Base-by-base conservation (phyloP, 1,140 invertebrate genomes). In the Pentalonia nigronervosa region DNA sequence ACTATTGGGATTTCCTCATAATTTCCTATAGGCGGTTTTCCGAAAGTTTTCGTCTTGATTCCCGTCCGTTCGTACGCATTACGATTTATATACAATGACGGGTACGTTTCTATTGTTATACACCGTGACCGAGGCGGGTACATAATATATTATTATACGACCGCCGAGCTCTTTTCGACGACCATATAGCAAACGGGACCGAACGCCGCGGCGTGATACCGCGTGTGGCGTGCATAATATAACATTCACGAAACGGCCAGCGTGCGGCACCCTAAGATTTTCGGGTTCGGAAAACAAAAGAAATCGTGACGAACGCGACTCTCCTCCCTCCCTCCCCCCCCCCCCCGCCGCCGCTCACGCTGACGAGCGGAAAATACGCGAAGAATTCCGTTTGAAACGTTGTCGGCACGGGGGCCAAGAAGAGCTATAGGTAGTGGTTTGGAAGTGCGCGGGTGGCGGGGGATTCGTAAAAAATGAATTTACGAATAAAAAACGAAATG, bases 321-420 rank as follows among this genome's bases (percentile, higher is more conserved):
- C 17, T 11, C 45, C 14, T 9, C 41, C 9, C 81, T 0, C 0
- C 36, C 14, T 7, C 0, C 7, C 8, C 9, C 21, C 0, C 3
- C 9, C 8, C 0, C 0, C 9, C 30, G 11, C 25, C 9, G 3
- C 25, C 30, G 2, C 25, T 0, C 8, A 11, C 25, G n/a, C 60
- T 2, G 60, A n/a, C 25, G 23, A 4, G 21, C 34, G 87, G n/a
- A 89, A 89, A 89, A 36, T 36, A 89, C 48, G n/a, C 48, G 87
- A 53, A 53, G 48, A 89, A 53, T 53, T 36, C 30, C 9, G n/a
- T 53, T 36, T 36, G 48, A 45, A 89, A 23, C n/a, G 83, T 36
- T 36, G 81, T 17, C 86, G 84, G 36, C 41, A 84, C 83, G 21
- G 83, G 83, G n/a, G n/a, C 60, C 60, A 41, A 41, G 41, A 76